Conservation (phyloP, 1,140 invertebrate genomes). For the Tetranychus cinnabarinus region DNA sequence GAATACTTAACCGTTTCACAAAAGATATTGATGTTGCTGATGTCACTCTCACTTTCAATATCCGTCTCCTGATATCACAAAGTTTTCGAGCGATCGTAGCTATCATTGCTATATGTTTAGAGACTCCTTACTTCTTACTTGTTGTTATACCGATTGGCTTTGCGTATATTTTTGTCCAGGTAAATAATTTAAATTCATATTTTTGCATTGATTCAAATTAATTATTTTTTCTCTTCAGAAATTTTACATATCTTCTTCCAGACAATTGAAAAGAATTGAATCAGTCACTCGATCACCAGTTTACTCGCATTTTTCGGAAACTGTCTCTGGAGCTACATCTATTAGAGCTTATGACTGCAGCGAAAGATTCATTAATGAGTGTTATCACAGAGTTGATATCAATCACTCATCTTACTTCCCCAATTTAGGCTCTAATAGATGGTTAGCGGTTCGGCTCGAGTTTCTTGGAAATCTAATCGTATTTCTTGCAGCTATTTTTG, state of each 20-base stretch:
- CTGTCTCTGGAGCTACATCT: conserved; percentile 19
- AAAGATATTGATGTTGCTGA: conserved; percentile 28
- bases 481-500: conserved; percentile 41
- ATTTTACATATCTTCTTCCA: conserved; percentile 24
- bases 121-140: conserved; percentile 55
- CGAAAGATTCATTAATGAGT: conserved; percentile 17
- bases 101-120: conserved; percentile 33
- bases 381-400: conserved; percentile 31
- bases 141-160: conserved; percentile 60
- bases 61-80: conserved; percentile 22
- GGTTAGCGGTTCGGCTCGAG: conserved; percentile 27
- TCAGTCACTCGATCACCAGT: conserved; percentile 28
- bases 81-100: conserved; percentile 52
- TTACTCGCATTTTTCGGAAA: conserved; percentile 26
- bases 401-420: conserved; percentile 70
- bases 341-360: conserved; percentile 20
- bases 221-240: not conserved
- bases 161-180: conserved; percentile 41
- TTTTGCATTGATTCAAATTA: not conserved
- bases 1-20: conserved; percentile 40
- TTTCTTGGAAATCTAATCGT: conserved; percentile 28
- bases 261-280: conserved; percentile 28
- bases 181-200: conserved; percentile 12
- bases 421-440: conserved; percentile 20
- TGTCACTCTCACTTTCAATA: conserved; percentile 25